These are phyloP conservation scores for Pimpla rufipes DNA, from an alignment of 2,888 invertebrate genomes.

Conservation along the genomic window DNA sequence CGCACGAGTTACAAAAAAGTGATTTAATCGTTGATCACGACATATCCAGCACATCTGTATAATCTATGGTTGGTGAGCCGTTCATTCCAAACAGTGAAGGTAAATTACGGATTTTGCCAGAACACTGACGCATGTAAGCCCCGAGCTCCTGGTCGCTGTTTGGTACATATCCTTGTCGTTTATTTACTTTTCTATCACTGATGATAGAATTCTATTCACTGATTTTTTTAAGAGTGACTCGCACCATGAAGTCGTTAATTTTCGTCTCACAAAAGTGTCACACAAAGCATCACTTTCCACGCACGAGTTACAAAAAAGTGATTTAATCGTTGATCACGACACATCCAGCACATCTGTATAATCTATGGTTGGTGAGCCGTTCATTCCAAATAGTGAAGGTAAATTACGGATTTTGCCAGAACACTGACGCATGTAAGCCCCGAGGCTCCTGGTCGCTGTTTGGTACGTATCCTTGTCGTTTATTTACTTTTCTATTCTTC, in stretches of 20 bases:
- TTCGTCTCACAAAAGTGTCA: too few species aligned
- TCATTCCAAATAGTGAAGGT: not conserved
- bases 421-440: slow-evolving; percentile 12
- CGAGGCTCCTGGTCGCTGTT: not conserved
- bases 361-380: not conserved
- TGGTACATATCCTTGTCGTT: slow-evolving; percentile 27
- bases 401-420: not conserved
- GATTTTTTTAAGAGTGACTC: too few species aligned
- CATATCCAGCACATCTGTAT: not conserved
- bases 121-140: slow-evolving; percentile 12
- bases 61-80: not conserved
- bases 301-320: too few species aligned
- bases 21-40: too few species aligned
- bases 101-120: not conserved
- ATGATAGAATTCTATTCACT: too few species aligned
- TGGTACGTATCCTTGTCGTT: slow-evolving; percentile 26
- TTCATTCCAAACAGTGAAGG: not conserved
- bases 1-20: too few species aligned
- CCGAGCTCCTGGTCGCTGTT: not conserved
- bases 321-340: not conserved
- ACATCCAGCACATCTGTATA: not conserved
- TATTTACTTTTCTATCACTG: too few species aligned
- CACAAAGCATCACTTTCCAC: too few species aligned
- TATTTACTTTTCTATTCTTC: too few species aligned
- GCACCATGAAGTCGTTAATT: too few species aligned